A percentile compares a stretch with the other conserved stretches of the same genome.
phyloP scores from a whole-genome alignment of 2,113 vertebrate species.

The Tenrec ecaudatus region DNA sequence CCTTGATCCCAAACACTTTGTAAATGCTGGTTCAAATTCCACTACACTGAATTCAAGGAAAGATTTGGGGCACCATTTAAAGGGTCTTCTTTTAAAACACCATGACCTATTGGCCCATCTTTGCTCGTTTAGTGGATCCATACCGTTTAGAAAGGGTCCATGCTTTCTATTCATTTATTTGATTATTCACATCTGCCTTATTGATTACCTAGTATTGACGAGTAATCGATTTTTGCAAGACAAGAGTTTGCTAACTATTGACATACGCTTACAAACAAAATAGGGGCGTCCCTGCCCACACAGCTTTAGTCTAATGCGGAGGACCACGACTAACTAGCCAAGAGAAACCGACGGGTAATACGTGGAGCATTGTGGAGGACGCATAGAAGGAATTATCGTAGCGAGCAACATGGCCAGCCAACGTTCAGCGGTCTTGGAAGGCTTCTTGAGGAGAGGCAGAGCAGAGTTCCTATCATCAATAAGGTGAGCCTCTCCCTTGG shows the following conservation, averaged over 20 bases:
- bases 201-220: not conserved
- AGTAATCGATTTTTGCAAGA: not conserved
- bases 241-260: not conserved
- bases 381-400: not conserved
- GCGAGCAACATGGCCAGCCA: not conserved
- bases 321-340: not conserved
- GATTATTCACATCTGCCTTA: not conserved
- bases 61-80: conserved; percentile 20
- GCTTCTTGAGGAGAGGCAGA: not conserved
- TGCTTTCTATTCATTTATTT: not conserved
- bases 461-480: not conserved
- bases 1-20: not conserved
- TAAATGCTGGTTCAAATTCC: not conserved
- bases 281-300: not conserved
- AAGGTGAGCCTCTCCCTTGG: not conserved
- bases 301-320: not conserved
- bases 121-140: not conserved
- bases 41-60: not conserved
- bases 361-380: not conserved
- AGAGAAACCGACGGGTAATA: not conserved
- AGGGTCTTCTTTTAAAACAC: not conserved
- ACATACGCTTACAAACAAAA: not conserved
- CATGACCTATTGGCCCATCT: not conserved
- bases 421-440: not conserved
- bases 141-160: not conserved